Conservation (phyloP, 1,140 invertebrate genomes). For the Pantala flavescens region DNA sequence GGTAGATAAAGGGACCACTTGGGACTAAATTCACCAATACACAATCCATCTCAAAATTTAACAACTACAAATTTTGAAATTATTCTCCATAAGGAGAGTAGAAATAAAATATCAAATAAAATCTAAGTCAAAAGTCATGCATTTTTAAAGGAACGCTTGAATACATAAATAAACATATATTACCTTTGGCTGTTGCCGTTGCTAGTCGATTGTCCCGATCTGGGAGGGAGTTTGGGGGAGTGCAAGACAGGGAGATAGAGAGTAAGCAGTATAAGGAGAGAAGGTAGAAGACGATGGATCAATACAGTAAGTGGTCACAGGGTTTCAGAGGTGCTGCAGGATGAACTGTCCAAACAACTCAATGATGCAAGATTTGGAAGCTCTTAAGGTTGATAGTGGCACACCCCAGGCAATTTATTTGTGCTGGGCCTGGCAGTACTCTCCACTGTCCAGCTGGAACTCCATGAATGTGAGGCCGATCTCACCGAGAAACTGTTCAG, state of each 20-base stretch:
- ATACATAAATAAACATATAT: too few species aligned
- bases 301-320: background rate
- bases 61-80: too few species aligned
- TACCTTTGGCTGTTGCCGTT: background rate
- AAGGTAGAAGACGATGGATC: background rate
- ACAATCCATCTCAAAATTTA: too few species aligned
- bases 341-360: background rate
- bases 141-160: too few species aligned
- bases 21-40: too few species aligned
- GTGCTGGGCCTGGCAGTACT: constrained; percentile 94
- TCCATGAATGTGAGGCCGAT: constrained; percentile 84
- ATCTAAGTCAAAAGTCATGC: too few species aligned
- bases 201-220: background rate
- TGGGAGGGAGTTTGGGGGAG: constrained; percentile 1
- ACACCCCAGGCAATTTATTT: constrained; percentile 50
- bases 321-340: background rate
- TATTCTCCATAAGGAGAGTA: too few species aligned
- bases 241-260: background rate
- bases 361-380: background rate
- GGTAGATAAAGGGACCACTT: too few species aligned
- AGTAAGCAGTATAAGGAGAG: background rate
- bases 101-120: too few species aligned
- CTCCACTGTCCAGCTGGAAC: constrained; percentile 90
- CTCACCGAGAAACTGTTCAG: constrained; percentile 47
- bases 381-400: background rate